These are phyloP conservation scores for Peucedramus taeniatus DNA, from an alignment of 2,113 vertebrate genomes.

Conservation along the genomic window DNA sequence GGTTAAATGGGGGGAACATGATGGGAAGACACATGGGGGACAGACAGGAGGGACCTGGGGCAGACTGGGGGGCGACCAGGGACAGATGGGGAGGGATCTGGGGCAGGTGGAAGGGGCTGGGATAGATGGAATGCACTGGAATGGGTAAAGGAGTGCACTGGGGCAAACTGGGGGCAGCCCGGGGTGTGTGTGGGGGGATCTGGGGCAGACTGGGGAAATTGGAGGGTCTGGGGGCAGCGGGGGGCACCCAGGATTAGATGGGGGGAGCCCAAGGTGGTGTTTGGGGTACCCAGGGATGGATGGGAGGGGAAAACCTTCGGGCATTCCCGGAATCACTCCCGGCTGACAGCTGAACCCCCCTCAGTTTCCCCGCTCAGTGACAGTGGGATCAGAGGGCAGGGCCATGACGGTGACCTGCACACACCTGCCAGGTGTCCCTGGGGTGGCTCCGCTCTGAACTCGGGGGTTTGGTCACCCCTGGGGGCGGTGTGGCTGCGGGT, in stretches of 20 bases:
- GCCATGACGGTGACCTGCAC: accelerated
- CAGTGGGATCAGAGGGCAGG: accelerated
- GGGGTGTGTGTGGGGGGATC: not conserved
- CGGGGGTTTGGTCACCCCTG: not conserved
- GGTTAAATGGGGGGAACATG: no score
- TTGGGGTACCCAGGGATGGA: not conserved
- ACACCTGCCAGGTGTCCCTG: not conserved
- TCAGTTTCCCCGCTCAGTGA: not conserved
- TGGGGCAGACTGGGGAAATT: not conserved
- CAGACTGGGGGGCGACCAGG: not conserved
- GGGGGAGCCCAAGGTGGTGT: no score
- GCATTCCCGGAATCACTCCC: accelerated
- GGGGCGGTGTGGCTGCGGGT: not conserved
- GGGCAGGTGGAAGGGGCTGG: not conserved
- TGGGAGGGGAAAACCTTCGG: not conserved
- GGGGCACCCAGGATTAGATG: not conserved
- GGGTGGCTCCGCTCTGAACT: not conserved
- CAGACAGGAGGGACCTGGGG: no score
- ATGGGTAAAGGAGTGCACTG: no score
- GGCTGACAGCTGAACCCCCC: not conserved
- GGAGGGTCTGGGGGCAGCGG: not conserved
- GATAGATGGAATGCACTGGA: no score
- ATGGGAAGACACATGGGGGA: not conserved
- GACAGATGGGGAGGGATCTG: not conserved
- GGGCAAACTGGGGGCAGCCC: not conserved